phyloP scores from a whole-genome alignment of 2,888 invertebrate genomes.

The Diadromus collaris region DNA sequence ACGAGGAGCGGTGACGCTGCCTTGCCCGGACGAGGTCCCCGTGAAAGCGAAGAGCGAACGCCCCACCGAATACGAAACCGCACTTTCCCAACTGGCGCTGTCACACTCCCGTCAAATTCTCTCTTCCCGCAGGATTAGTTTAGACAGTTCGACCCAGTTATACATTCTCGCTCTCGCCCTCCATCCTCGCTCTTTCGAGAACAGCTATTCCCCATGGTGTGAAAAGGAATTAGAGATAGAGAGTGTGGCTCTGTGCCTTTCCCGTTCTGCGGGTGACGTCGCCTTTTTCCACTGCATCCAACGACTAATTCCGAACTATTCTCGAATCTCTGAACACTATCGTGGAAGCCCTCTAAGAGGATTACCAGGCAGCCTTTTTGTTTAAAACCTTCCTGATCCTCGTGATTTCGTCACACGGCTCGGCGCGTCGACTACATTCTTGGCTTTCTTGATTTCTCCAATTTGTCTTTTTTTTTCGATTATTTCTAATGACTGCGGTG shows the following conservation, averaged over 20 bases:
- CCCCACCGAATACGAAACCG: constrained; percentile 48
- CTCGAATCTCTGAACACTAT: constrained; percentile 35
- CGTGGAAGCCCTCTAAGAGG: constrained; percentile 47
- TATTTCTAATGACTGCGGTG: constrained; percentile 58
- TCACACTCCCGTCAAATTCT: constrained; percentile 57
- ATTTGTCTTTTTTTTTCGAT: constrained; percentile 58
- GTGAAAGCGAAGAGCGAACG: background rate
- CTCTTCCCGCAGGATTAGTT: constrained; percentile 57
- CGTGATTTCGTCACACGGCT: background rate
- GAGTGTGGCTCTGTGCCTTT: background rate
- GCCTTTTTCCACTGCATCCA: constrained; percentile 27
- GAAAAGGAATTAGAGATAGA: constrained; percentile 55
- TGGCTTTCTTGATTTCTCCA: too few relatives aligned
- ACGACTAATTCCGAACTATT: constrained; percentile 37
- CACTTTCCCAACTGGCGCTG: constrained; percentile 48
- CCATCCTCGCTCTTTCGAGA: constrained; percentile 37
- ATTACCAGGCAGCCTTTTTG: constrained; percentile 35
- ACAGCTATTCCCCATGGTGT: constrained; percentile 39
- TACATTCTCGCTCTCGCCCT: constrained; percentile 48
- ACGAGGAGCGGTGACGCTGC: too few relatives aligned
- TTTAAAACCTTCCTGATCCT: constrained; percentile 4
- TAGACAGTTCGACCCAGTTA: constrained; percentile 60
- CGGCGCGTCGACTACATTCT: background rate
- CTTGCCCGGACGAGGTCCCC: background rate
- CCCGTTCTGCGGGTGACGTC: constrained; percentile 6